A percentile compares a stretch with the other conserved stretches of the same genome.
Conservation (phyloP, 2,113 vertebrate species). For the Mesitornis unicolor region DNA sequence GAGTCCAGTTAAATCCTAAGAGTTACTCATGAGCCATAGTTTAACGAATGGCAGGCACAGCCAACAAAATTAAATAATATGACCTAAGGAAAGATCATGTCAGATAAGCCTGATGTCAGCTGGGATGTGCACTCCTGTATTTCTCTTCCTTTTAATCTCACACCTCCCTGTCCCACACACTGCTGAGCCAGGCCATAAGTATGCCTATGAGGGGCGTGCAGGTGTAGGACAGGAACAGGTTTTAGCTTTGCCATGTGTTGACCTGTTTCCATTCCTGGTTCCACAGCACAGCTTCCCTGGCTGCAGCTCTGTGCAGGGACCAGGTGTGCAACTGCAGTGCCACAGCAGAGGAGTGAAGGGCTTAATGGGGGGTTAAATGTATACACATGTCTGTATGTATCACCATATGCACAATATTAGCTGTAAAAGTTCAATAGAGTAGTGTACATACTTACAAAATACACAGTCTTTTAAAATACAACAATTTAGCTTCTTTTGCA, state of each 20-base stretch:
- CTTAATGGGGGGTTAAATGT: neutral
- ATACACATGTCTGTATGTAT: neutral
- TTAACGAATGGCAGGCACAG: neutral
- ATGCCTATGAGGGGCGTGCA: neutral
- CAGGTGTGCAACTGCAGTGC: neutral
- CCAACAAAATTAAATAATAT: neutral
- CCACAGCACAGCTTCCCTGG: neutral
- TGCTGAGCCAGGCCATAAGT: neutral
- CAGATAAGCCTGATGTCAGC: neutral
- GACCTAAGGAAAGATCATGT: neutral
- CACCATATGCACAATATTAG: neutral
- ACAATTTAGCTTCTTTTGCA: neutral
- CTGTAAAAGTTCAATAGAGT: neutral
- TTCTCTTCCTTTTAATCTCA: neutral
- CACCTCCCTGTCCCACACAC: fast-evolving
- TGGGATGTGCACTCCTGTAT: neutral
- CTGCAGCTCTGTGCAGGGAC: neutral
- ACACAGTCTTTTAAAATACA: neutral
- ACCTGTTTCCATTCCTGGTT: neutral
- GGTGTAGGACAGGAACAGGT: neutral
- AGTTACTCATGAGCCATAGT: neutral
- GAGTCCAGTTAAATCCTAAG: conserved; percentile 29
- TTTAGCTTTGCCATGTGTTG: neutral
- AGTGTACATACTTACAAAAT: neutral
- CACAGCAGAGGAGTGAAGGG: neutral